phyloP scores from a whole-genome alignment of 1,140 invertebrate genomes.

The Trigoniulus corallinus region DNA sequence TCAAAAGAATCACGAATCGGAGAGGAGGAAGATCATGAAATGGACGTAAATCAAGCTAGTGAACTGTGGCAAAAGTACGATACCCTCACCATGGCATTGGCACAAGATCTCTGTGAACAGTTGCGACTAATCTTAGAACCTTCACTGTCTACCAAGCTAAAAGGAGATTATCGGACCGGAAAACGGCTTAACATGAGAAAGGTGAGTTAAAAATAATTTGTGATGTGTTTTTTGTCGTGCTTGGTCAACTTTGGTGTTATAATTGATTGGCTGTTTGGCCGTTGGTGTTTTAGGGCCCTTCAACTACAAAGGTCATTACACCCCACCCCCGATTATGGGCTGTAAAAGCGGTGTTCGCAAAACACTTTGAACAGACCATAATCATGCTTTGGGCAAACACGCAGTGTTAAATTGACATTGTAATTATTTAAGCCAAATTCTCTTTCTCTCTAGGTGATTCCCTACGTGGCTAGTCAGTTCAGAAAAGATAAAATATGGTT shows the following conservation, averaged over 20 bases:
- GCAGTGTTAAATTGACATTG: not conserved
- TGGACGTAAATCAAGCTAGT: too few relatives aligned
- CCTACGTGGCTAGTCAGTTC: slow-evolving; percentile 97
- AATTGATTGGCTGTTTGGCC: not conserved
- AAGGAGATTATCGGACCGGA: slow-evolving; percentile 91
- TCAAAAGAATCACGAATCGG: not conserved
- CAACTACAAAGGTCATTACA: too few relatives aligned
- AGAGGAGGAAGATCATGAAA: slow-evolving; percentile 17
- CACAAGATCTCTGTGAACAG: slow-evolving; percentile 84
- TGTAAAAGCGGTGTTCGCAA: not conserved
- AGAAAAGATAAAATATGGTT: slow-evolving; percentile 99
- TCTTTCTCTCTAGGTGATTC: slow-evolving; percentile 47
- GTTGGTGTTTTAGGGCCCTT: not conserved
- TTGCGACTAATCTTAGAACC: slow-evolving; percentile 86
- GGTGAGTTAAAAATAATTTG: slow-evolving; percentile 20
- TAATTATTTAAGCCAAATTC: not conserved
- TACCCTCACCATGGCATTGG: slow-evolving; percentile 27
- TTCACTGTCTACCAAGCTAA: slow-evolving; percentile 73
- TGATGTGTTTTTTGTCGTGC: not conserved
- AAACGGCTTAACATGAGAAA: slow-evolving; percentile 96
- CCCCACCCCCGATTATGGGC: too few relatives aligned
- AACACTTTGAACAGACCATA: not conserved
- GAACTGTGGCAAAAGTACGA: too few relatives aligned
- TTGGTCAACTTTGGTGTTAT: not conserved
- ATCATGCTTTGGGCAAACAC: not conserved